Evolutionary conservation across 2,888 invertebrate species (phyloP).

Genomic region (Drosophila neutralis): DNA sequence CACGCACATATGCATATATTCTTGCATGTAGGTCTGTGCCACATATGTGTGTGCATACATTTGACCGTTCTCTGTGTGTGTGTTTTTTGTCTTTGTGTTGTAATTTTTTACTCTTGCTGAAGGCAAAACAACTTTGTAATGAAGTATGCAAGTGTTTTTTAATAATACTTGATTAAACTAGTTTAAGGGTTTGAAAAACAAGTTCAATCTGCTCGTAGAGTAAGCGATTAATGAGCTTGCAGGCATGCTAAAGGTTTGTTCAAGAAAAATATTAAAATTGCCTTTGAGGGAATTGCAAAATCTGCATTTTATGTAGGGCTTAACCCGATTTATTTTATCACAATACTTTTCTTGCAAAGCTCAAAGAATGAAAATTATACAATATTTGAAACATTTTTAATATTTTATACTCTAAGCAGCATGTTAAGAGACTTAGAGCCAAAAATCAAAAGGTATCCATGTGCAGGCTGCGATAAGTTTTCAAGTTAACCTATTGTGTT

Average conservation of each 20-base stretch:
- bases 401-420: neutral
- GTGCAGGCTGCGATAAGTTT: neutral
- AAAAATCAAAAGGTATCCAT: neutral
- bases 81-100: constrained; percentile 32
- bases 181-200: neutral
- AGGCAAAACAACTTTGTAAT: neutral
- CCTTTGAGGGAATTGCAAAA: neutral
- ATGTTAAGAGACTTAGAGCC: neutral
- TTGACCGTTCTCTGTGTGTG: constrained; percentile 9
- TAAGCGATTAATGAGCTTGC: neutral
- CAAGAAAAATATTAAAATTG: neutral
- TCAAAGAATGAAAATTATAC: neutral
- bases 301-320: neutral
- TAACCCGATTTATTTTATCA: neutral
- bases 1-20: neutral
- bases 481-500: neutral
- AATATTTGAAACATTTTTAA: neutral
- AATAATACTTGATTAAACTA: neutral
- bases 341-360: neutral
- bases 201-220: neutral
- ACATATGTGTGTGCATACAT: constrained; percentile 5
- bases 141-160: neutral
- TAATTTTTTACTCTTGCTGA: constrained; percentile 28
- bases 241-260: neutral
- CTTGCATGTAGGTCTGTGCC: constrained; percentile 22